A percentile compares a stretch with the other conserved stretches of the same genome.
phyloP scores from a whole-genome alignment of 2,888 invertebrate species.

The Scotopteryx bipunctaria region DNA sequence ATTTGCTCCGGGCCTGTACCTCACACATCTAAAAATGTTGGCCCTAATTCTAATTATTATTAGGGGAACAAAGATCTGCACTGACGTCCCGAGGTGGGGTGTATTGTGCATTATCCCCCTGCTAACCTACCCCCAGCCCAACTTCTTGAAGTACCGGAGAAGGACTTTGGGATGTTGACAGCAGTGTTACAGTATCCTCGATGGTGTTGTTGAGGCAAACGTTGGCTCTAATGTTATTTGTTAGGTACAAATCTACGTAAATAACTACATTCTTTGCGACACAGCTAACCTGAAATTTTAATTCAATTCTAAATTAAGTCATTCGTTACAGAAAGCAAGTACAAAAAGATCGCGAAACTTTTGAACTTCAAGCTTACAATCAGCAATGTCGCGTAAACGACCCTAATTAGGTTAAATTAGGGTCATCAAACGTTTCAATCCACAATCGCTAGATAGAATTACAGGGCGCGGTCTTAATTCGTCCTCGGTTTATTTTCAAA shows the following conservation, averaged over 20 bases:
- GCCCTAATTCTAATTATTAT: too few species aligned
- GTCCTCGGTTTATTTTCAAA: constrained; percentile 17
- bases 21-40: too few species aligned
- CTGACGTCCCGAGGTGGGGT: too few species aligned
- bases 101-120: too few species aligned
- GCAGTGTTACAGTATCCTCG: too few species aligned
- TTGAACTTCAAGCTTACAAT: constrained; percentile 27
- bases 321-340: constrained; percentile 24
- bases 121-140: too few species aligned
- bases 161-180: too few species aligned
- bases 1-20: too few species aligned
- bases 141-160: too few species aligned
- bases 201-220: too few species aligned
- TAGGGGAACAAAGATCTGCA: too few species aligned
- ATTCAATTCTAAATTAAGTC: constrained; percentile 2
- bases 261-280: background rate
- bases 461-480: constrained; percentile 15
- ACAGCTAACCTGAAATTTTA: background rate
- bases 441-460: constrained; percentile 33
- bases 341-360: constrained; percentile 24
- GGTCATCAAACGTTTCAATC: constrained; percentile 27
- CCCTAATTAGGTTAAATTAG: constrained; percentile 33
- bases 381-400: constrained; percentile 31
- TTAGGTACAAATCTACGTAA: background rate
- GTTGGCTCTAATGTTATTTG: too few species aligned